phyloP scores from a whole-genome alignment of 2,797 vertebrate species.

The Thunnus albacares region DNA sequence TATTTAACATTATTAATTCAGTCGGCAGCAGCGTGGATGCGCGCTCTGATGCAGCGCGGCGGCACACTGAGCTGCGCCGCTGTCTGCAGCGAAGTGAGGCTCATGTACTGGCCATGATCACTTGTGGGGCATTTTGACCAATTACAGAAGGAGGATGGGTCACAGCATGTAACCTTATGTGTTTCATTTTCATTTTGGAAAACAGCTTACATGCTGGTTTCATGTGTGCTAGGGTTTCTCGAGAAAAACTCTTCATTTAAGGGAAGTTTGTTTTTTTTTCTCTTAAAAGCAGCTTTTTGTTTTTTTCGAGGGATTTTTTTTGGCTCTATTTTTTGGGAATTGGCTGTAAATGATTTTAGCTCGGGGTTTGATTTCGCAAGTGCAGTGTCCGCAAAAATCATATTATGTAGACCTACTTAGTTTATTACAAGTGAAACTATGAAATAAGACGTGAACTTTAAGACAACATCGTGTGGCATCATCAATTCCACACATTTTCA shows the following conservation, averaged over 20 bases:
- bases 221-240: not conserved
- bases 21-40: constrained; percentile 13
- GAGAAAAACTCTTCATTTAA: not conserved
- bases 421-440: no score
- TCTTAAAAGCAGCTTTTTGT: not conserved
- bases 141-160: constrained; percentile 42
- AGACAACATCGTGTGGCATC: no score
- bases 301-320: no score
- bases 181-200: not conserved
- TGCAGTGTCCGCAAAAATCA: not conserved
- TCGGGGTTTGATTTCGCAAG: no score
- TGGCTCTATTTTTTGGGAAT: not conserved
- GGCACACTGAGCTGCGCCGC: constrained; percentile 47
- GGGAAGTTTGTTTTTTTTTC: no score
- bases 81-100: constrained; percentile 54
- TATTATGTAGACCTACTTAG: no score
- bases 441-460: no score
- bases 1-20: not conserved
- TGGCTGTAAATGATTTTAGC: no score
- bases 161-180: not conserved
- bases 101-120: constrained; percentile 34
- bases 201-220: not conserved
- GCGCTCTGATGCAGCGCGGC: constrained; percentile 34
- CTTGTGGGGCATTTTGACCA: constrained; percentile 49
- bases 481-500: no score